phyloP scores from a whole-genome alignment of 1,140 invertebrate species.

The Hylaeus volcanicus region DNA sequence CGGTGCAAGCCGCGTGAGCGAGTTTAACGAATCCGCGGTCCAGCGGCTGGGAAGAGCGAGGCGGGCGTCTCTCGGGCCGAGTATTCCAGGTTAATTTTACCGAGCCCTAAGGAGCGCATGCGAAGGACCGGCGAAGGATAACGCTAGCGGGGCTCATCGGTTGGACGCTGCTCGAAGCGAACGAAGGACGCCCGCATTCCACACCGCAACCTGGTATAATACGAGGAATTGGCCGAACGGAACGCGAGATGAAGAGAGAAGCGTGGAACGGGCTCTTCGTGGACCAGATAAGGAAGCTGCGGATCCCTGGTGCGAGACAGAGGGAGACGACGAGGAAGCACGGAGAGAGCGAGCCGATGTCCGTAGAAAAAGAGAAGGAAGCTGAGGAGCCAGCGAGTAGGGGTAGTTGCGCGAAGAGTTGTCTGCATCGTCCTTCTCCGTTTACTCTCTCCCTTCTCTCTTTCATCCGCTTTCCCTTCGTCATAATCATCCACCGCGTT shows the following conservation, averaged over 20 bases:
- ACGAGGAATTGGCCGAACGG: constrained; percentile 76
- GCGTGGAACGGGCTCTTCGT: constrained; percentile 33
- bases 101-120: constrained; percentile 66
- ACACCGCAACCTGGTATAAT: constrained; percentile 79
- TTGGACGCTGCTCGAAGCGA: constrained; percentile 74
- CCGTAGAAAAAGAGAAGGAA: constrained; percentile 57
- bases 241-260: constrained; percentile 64
- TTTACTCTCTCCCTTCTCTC: constrained; percentile 15
- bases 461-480: constrained; percentile 46
- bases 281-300: constrained; percentile 25
- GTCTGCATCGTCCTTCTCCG: constrained; percentile 45
- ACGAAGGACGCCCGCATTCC: constrained; percentile 81
- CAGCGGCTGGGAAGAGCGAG: constrained; percentile 33
- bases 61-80: constrained; percentile 54
- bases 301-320: constrained; percentile 41
- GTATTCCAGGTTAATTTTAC: constrained; percentile 70
- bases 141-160: constrained; percentile 75
- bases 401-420: constrained; percentile 38
- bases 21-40: constrained; percentile 49
- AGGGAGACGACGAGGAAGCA: constrained; percentile 16
- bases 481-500: constrained; percentile 49
- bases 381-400: constrained; percentile 13
- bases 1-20: constrained; percentile 31
- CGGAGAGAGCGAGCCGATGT: constrained; percentile 54
- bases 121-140: constrained; percentile 74